Base-by-base conservation (phyloP, 2,113 vertebrate genomes). In the Vicugna pacos region DNA sequence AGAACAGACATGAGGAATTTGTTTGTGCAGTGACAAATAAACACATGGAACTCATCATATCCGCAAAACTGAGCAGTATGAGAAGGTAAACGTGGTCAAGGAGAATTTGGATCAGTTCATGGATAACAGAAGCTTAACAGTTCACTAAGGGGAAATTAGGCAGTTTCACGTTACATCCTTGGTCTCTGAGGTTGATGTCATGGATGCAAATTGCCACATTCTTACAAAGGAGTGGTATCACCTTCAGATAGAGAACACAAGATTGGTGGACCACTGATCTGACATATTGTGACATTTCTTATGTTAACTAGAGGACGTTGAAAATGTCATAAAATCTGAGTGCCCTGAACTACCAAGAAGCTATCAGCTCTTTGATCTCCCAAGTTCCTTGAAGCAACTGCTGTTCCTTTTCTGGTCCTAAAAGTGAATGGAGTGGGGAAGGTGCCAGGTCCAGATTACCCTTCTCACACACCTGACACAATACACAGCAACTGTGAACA, bases 31-130 rank as follows among this genome's bases (percentile, higher is more conserved):
- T 52, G 30, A 94, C 54, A 85, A 75, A 60, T 83, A 94, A 94
- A 95, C 95, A 93, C 46, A 42, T 82, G 94, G 81, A 95, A 93
- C 67, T 82, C 73, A 90, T 97, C 95, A 91, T 77, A 91, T 50
- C 85, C 8, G 2, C 5, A 24, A 56, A 93, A 42, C 81, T 64
- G 60, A 64, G 65, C 62, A 95, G 62, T 77, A 95, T 94, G 96
- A 95, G 64, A 94, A 96, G 62, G 56, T 95, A 56, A 97, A 86
- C 80, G 77, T 82, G 86, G 82, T 96, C 81, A 93, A 95, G 93
- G 81, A 9, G 54, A 96, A 97, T 97, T 80, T 96, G 81, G 77
- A 89, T 96, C 88, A 93, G 83, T 93, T 95, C 86, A 46, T 80
- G 85, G 62, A 70, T 94, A 97, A 93, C 30, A 91, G 85, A 97